Evolutionary conservation across 2,888 invertebrate species (phyloP).

Genomic region (Leucoptera coffeella): DNA sequence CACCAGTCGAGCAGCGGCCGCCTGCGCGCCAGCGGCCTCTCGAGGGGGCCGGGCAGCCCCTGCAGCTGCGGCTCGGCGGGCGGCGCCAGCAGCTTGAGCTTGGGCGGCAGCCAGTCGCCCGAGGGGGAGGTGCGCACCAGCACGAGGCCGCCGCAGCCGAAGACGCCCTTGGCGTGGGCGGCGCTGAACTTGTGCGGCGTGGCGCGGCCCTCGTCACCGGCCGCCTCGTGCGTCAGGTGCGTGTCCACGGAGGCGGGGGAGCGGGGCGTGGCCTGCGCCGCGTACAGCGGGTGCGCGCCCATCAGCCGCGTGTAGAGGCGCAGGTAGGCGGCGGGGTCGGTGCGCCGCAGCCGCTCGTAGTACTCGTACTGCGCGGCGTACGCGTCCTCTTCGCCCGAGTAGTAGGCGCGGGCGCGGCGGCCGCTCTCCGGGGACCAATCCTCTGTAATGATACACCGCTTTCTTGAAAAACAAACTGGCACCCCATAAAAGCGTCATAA

Average conservation of each 20-base stretch:
- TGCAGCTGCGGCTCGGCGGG: conserved; percentile 58
- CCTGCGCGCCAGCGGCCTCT: too few species aligned
- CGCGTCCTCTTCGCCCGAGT: conserved; percentile 27
- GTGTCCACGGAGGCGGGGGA: conserved; percentile 31
- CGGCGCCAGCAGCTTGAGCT: conserved; percentile 68
- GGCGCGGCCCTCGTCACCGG: conserved; percentile 60
- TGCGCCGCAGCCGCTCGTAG: conserved; percentile 69
- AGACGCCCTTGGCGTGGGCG: conserved; percentile 62
- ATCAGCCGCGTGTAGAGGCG: conserved; percentile 72
- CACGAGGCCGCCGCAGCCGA: conserved; percentile 52
- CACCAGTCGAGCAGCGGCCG: too few species aligned
- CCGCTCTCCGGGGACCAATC: conserved; percentile 16
- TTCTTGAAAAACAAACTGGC: too few species aligned
- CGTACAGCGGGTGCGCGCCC: conserved; percentile 20
- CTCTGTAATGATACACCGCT: too few species aligned
- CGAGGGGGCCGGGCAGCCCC: conserved; percentile 76
- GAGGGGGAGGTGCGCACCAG: conserved; percentile 74
- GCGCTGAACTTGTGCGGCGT: conserved; percentile 80
- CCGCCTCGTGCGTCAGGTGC: conserved; percentile 52
- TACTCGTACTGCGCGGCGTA: conserved; percentile 63
- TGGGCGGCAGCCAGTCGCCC: conserved; percentile 70
- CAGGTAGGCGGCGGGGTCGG: conserved; percentile 74
- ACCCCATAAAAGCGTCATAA: too few species aligned
- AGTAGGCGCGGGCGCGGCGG: conserved; percentile 2
- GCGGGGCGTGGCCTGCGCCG: conserved; percentile 9